A percentile compares a stretch with the other conserved stretches of the same genome.
Conservation (phyloP, 1,140 invertebrate species). For the Portunus trituberculatus region DNA sequence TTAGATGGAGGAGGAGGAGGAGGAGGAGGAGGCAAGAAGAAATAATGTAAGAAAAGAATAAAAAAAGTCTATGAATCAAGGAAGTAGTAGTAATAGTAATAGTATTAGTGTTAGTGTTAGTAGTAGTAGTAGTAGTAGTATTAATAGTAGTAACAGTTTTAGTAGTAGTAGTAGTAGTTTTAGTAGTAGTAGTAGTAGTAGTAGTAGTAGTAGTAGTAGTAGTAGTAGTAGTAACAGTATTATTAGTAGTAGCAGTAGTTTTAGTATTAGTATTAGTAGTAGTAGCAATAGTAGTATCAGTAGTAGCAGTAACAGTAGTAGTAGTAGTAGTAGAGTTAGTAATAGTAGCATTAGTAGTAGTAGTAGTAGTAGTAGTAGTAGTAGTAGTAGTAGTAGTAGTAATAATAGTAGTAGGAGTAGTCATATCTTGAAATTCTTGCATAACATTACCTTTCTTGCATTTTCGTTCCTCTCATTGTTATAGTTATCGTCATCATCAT, state of each 20-base stretch:
- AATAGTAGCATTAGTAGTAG: background rate
- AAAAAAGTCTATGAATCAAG: no score
- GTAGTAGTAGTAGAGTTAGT: conserved; percentile 1
- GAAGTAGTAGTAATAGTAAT: conserved; percentile 44
- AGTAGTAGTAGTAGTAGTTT: no score
- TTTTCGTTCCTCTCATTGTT: no score
- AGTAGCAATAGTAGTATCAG: conserved; percentile 36
- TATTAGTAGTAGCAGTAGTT: no score
- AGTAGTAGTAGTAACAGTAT: conserved; percentile 10
- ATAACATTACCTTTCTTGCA: no score
- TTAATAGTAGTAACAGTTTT: no score
- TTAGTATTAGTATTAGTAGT: no score
- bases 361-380: conserved; percentile 49
- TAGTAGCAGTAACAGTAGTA: conserved; percentile 40
- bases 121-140: conserved; percentile 9
- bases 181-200: no score
- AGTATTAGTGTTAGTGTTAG: conserved; percentile 29
- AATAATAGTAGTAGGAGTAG: conserved; percentile 21
- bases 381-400: conserved; percentile 47
- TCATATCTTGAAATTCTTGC: background rate
- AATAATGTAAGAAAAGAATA: no score
- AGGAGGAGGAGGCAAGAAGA: background rate
- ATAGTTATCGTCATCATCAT: no score
- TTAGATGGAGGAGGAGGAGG: background rate
- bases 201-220: conserved; percentile 40